phyloP scores from a whole-genome alignment of 2,888 invertebrate genomes.

The Mythimna impura region DNA sequence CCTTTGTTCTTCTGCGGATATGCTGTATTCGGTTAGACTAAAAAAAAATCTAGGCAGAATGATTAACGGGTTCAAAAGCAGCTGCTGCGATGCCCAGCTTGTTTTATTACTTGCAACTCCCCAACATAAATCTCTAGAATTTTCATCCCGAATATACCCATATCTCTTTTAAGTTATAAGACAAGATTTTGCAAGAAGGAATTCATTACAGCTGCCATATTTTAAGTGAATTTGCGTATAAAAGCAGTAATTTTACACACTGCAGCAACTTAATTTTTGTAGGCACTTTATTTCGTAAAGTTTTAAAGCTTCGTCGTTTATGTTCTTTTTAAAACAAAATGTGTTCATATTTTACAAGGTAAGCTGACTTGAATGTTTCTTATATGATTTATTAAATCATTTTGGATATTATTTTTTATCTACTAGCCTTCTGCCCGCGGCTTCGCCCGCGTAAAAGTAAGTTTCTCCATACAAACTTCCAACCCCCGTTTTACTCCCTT shows the following conservation, averaged over 20 bases:
- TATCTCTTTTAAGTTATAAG: conserved; percentile 48
- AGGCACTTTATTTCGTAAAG: conserved; percentile 11
- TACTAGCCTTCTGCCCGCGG: too few relatives aligned
- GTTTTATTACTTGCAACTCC: conserved; percentile 62
- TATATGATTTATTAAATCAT: not conserved
- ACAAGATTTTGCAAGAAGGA: conserved; percentile 42
- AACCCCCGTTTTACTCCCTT: too few relatives aligned
- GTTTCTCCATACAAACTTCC: too few relatives aligned
- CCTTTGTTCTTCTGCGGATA: too few relatives aligned
- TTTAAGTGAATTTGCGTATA: conserved; percentile 44
- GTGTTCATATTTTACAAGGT: not conserved
- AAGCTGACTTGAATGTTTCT: not conserved
- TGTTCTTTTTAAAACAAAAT: not conserved
- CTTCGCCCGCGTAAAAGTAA: too few relatives aligned
- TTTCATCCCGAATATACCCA: conserved; percentile 38
- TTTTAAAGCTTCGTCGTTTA: conserved; percentile 7
- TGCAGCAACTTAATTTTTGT: conserved; percentile 4
- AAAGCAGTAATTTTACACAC: conserved; percentile 28
- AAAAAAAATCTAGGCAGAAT: not conserved
- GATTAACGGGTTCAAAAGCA: conserved; percentile 22
- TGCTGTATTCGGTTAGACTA: conserved; percentile 4
- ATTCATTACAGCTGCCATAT: conserved; percentile 56
- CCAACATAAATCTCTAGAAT: conserved; percentile 59
- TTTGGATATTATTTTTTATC: too few relatives aligned
- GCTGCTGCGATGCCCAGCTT: conserved; percentile 50